Base-by-base conservation (phyloP, 2,113 vertebrate species). In the Perca flavescens region DNA sequence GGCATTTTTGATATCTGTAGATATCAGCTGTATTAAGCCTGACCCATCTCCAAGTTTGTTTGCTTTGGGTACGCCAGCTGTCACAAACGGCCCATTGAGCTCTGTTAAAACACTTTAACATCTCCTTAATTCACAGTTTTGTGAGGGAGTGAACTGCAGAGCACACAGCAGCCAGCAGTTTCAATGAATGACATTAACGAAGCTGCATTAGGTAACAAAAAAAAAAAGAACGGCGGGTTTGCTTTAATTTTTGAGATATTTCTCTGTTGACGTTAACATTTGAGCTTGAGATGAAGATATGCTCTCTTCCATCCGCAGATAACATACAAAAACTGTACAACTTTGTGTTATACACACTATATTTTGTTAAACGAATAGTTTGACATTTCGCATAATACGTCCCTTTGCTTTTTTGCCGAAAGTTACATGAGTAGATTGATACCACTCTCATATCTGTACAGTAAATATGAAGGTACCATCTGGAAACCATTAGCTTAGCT, bases 91-190 rank as follows among this genome's bases (percentile, higher is more conserved):
- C 60, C 40, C 66, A 58, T 56, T 63, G 72, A 64, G 43, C 43
- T 14, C 70, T 6, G 49, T 68, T 80, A 54, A 83, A 78, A 74
- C 77, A 83, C 53, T 46, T 0, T 17, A 68, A 78, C 2, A 11
- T n/a, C 34, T 62, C 9, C 46, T 61, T 52, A 78, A 74, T 57
- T 28, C 43, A 11, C 56, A 36, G 25, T 50, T n/a, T 11, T 64
- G 74, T 43, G 36, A 56, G 67, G 47, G 49, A 79, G 25, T 56
- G 46, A 53, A 60, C 65, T 47, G 74, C 47, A 7, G 64, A 49
- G 74, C 63, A 1, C 58, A 22, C 60, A 74, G 78, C 86, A 81
- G 82, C 66, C 56, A 40, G 66, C 43, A 64, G 49, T 77, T 80
- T 83, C 75, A 61, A 76, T 64, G 68, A 82, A 82, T 60, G 61